Percentiles rank a stretch among this genome's conserved stretches.
phyloP scores from a whole-genome alignment of 2,113 vertebrate species.

The Azemiops feae region DNA sequence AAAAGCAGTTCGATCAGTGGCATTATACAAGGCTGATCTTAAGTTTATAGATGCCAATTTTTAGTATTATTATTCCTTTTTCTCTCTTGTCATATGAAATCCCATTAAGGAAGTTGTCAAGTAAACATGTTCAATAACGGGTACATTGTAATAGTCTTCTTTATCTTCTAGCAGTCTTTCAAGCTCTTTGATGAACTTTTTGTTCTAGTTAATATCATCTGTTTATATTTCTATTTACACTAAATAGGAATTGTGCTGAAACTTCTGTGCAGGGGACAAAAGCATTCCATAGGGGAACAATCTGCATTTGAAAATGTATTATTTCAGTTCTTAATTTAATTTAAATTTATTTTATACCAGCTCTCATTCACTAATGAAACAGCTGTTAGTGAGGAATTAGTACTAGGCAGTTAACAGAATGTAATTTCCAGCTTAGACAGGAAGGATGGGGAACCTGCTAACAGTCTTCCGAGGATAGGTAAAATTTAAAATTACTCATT shows the following conservation, averaged over 20 bases:
- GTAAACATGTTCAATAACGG: neutral
- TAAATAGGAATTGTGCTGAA: conserved; percentile 43
- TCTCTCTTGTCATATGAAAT: neutral
- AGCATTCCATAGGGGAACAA: neutral
- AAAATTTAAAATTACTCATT: conserved; percentile 49
- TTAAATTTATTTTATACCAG: conserved; percentile 55
- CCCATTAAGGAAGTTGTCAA: neutral
- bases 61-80: neutral
- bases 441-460: conserved; percentile 32
- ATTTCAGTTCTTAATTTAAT: conserved; percentile 56
- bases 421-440: conserved; percentile 54
- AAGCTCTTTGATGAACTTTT: conserved; percentile 46
- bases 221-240: conserved; percentile 27
- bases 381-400: conserved; percentile 57
- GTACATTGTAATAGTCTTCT: neutral
- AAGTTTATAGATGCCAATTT: neutral
- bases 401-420: conserved; percentile 44
- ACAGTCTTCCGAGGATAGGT: conserved; percentile 46
- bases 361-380: conserved; percentile 59
- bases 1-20: neutral
- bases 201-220: conserved; percentile 46
- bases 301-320: conserved; percentile 14
- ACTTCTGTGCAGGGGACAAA: neutral
- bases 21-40: neutral
- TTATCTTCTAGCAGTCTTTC: conserved; percentile 26